phyloP scores from a whole-genome alignment of 2,113 vertebrate genomes.

The Ochotona curzoniae region DNA sequence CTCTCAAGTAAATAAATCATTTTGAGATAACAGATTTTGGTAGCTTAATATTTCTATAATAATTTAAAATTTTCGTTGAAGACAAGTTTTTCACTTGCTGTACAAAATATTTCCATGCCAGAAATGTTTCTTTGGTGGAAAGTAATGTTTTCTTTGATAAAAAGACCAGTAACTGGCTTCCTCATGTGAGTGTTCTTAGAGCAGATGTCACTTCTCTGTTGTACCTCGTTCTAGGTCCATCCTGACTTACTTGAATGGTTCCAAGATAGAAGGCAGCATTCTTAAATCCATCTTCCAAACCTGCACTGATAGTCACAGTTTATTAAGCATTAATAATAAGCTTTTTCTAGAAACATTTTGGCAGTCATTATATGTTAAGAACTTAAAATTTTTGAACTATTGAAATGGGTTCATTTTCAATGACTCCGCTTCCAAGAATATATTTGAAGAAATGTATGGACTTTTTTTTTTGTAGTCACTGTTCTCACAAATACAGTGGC shows the following conservation, averaged over 20 bases:
- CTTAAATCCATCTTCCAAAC: not conserved
- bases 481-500: slow-evolving; percentile 28
- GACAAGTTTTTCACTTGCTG: not conserved
- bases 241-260: not conserved
- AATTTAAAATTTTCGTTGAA: not conserved
- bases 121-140: not conserved
- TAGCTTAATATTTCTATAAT: not conserved
- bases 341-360: slow-evolving; percentile 62
- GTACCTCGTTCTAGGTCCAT: not conserved
- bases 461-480: not conserved
- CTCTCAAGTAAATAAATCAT: not conserved
- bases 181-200: not conserved
- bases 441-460: slow-evolving; percentile 25
- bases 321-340: slow-evolving; percentile 58
- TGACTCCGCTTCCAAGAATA: slow-evolving; percentile 53
- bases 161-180: not conserved
- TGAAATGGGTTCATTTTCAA: not conserved
- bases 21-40: not conserved
- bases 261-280: slow-evolving; percentile 42
- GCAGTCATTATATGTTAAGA: slow-evolving; percentile 23
- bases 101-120: not conserved
- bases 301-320: slow-evolving; percentile 27
- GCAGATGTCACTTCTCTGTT: not conserved
- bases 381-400: not conserved
- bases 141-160: not conserved